Evolutionary conservation across 2,113 vertebrate species (phyloP).

Genomic region (Cheirogaleus medius): DNA sequence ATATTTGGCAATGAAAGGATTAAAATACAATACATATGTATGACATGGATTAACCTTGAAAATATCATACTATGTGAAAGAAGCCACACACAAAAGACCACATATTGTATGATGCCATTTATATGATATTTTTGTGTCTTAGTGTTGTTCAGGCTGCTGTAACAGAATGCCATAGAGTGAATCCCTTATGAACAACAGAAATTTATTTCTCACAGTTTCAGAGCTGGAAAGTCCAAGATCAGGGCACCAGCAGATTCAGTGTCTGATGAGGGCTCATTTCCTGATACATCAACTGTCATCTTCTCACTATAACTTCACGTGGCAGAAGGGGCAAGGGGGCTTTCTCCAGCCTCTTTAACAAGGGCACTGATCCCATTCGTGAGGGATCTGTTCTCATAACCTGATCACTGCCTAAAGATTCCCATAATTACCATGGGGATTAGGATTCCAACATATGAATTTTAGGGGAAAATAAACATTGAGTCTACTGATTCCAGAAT

Average conservation of each 20-base stretch:
- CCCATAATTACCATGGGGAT: neutral
- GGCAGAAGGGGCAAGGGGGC: neutral
- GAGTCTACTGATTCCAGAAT: neutral
- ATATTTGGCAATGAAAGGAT: neutral
- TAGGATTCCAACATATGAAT: neutral
- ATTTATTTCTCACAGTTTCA: neutral
- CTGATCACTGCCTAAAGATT: neutral
- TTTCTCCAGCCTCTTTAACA: neutral
- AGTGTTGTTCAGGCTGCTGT: neutral
- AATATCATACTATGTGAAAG: neutral
- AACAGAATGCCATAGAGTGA: neutral
- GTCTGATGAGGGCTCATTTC: neutral
- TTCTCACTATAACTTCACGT: neutral
- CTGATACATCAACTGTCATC: neutral
- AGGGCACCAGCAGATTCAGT: neutral
- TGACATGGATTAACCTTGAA: neutral
- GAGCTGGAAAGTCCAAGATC: neutral
- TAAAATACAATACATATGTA: neutral
- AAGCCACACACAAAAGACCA: neutral
- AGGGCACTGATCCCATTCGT: neutral
- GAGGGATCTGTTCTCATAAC: neutral
- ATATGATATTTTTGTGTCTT: neutral
- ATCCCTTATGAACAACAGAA: neutral
- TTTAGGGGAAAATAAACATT: neutral
- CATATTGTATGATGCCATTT: neutral